These are phyloP conservation scores for Aplysia californica DNA, from an alignment of 1,140 invertebrate genomes.

Conservation along the genomic window DNA sequence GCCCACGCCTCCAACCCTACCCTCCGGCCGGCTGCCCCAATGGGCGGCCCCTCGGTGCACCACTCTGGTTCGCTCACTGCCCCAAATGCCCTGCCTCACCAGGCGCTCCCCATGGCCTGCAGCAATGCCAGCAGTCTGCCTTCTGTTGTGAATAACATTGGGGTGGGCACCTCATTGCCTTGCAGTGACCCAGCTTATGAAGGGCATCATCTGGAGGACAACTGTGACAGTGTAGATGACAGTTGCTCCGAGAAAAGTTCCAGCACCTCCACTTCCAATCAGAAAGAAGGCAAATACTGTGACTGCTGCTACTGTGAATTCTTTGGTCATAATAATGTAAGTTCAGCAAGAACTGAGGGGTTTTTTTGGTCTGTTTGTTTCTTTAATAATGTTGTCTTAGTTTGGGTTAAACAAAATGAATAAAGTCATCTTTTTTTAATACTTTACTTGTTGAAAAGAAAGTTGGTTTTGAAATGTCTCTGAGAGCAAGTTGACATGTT, in stretches of 20 bases:
- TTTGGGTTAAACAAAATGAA: not conserved
- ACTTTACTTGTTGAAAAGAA: too few relatives aligned
- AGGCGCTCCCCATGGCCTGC: not conserved
- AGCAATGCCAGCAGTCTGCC: not conserved
- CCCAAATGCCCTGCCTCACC: too few relatives aligned
- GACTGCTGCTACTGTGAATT: conserved; percentile 82
- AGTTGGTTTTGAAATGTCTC: too few relatives aligned
- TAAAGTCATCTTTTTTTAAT: too few relatives aligned
- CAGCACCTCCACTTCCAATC: conserved; percentile 67
- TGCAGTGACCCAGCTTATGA: conserved; percentile 62
- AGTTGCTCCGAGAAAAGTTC: conserved; percentile 72
- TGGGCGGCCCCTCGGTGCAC: too few relatives aligned
- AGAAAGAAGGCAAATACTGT: conserved; percentile 75
- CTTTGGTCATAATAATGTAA: conserved; percentile 77
- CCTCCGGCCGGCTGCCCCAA: too few relatives aligned
- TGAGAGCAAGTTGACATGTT: too few relatives aligned
- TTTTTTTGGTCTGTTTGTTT: not conserved
- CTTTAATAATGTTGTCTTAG: not conserved
- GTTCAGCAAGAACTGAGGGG: conserved; percentile 47
- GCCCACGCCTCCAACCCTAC: too few relatives aligned
- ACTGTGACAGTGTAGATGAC: conserved; percentile 65
- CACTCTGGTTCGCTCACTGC: too few relatives aligned
- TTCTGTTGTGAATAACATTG: conserved; percentile 53
- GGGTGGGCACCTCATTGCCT: conserved; percentile 57
- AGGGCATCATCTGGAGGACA: conserved; percentile 59